phyloP scores from a whole-genome alignment of 2,888 invertebrate genomes.

The Subacronicta megacephala region DNA sequence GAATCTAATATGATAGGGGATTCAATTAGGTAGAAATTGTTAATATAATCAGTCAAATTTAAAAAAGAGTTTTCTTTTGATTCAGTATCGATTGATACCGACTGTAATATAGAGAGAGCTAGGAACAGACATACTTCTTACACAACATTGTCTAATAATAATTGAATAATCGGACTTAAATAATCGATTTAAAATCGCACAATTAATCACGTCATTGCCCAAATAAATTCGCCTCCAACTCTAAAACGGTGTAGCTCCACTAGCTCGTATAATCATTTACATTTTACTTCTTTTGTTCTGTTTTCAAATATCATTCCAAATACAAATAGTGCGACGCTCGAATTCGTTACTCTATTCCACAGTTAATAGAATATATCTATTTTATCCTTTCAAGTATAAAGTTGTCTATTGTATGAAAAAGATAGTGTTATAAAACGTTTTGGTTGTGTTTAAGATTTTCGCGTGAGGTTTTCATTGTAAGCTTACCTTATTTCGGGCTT shows the following conservation, averaged over 20 bases:
- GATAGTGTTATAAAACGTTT: conserved; percentile 37
- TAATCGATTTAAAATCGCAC: conserved; percentile 1
- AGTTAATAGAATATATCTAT: not conserved
- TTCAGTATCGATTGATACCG: too few species aligned
- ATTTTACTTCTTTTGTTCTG: conserved; percentile 21
- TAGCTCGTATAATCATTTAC: not conserved
- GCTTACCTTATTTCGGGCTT: conserved; percentile 54
- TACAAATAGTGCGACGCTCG: conserved; percentile 6
- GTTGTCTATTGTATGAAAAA: conserved; percentile 12
- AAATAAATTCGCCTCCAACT: not conserved
- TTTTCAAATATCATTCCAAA: conserved; percentile 40
- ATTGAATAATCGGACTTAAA: not conserved
- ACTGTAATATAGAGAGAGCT: not conserved
- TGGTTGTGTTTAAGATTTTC: conserved; percentile 40
- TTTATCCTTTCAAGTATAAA: not conserved
- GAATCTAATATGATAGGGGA: not conserved
- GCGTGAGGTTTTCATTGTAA: conserved; percentile 54
- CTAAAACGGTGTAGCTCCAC: conserved; percentile 4
- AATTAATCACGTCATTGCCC: not conserved
- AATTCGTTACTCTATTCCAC: not conserved
- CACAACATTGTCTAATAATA: too few species aligned
- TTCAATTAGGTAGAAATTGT: not conserved
- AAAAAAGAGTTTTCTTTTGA: too few species aligned
- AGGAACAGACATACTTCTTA: too few species aligned
- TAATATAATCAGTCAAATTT: not conserved